Evolutionary conservation across 2,888 invertebrate genomes (phyloP).

Genomic region (Acanthosoma haemorrhoidale): DNA sequence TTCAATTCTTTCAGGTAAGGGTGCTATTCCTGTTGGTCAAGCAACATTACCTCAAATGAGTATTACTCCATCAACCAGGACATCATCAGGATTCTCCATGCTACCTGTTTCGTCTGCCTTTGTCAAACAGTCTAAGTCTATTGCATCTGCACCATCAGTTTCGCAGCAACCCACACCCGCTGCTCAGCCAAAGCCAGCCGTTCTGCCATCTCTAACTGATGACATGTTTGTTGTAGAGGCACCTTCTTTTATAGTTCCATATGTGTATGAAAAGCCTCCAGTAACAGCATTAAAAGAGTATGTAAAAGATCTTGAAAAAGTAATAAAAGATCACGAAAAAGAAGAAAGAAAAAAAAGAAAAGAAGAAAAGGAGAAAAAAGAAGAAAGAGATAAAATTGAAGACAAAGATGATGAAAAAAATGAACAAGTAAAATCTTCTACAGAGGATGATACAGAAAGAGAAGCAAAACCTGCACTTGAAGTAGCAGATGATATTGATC

Average conservation of each 20-base stretch:
- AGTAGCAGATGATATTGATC: slow-evolving; percentile 45
- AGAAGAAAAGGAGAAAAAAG: slow-evolving; percentile 45
- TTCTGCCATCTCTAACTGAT: slow-evolving; percentile 78
- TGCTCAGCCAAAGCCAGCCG: slow-evolving; percentile 50
- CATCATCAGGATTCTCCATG: slow-evolving; percentile 20
- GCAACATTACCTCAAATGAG: slow-evolving; percentile 34
- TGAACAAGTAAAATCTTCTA: slow-evolving; percentile 46
- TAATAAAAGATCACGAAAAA: slow-evolving; percentile 41
- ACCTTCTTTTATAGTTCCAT: slow-evolving; percentile 87
- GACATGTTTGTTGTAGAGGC: slow-evolving; percentile 91
- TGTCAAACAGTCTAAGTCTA: background rate
- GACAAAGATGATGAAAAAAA: slow-evolving; percentile 50
- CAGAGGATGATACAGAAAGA: slow-evolving; percentile 48
- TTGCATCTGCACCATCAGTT: background rate
- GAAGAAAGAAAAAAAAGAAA: slow-evolving; percentile 51
- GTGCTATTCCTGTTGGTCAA: slow-evolving; percentile 49
- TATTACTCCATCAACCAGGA: slow-evolving; percentile 30
- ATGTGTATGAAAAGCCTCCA: slow-evolving; percentile 87
- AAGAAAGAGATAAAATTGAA: slow-evolving; percentile 40
- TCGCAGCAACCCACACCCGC: slow-evolving; percentile 42
- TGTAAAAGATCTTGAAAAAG: slow-evolving; percentile 56
- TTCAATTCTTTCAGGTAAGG: slow-evolving; percentile 61
- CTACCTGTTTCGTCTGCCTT: slow-evolving; percentile 37
- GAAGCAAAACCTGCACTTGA: slow-evolving; percentile 53
- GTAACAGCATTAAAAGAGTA: slow-evolving; percentile 69